Evolutionary conservation across 2,797 vertebrate genomes (phyloP), one percentile per base, ranked within the genome.

Genomic region (Lycodopsis pacificus): DNA sequence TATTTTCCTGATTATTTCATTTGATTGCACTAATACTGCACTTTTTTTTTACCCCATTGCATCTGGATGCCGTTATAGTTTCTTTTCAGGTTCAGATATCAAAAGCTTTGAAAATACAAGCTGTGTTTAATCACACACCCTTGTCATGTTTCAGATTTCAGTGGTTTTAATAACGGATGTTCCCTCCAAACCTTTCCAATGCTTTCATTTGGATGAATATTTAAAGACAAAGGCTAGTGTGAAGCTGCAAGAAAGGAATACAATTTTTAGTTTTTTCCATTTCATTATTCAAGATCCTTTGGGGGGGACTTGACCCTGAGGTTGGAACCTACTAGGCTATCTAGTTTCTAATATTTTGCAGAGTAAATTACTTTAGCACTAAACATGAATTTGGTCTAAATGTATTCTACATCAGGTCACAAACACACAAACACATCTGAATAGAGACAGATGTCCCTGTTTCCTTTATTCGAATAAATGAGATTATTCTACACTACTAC

Each of bases 381-480:
- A 44, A 38, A 57, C 14, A 51, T 42, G 8, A 48, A 61, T 51
- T 57, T 57, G 9, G n/a, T 65, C 32, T 36, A 38, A 61, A 57
- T 70, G 11, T 65, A 53, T 79, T 42, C 22, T 64, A 44, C 27
- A 8, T 15, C 32, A 13, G 7, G 7, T 27, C n/a, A 46, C 13
- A 68, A 56, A 68, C 30, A 65, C n/a, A 22, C 3, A 46, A 3
- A 22, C 12, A 5, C 30, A 30, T 30, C 11, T 22, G 40, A 62
- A 67, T 64, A 49, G 25, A n/a, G 5, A 46, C 25, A 57, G 3
- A 11, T 2, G 38, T 54, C 5, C 48, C 5, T 71, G 19, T 68
- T 70, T 59, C 22, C 15, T 68, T 71, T 63, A 62, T 64, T 61
- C 25, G 17, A 61, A 12, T 68, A 71, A 78, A 86, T 78, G 0